Base-by-base conservation (phyloP, 2,888 invertebrate genomes). In the Pimpla rufipes region DNA sequence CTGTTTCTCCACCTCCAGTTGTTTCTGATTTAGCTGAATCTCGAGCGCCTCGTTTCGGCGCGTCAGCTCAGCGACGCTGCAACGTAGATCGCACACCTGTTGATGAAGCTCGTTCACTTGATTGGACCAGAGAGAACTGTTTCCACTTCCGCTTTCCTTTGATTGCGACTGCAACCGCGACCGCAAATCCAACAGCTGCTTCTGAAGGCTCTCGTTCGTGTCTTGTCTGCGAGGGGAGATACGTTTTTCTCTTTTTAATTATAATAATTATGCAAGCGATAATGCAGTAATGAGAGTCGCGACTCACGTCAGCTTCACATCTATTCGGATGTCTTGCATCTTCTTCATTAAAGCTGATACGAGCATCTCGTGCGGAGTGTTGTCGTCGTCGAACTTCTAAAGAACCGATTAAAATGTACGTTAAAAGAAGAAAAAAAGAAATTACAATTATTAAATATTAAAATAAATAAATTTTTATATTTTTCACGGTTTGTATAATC, bases 1-100 rank as follows among this genome's bases (percentile, higher is more conserved):
- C 87, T 95, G 95, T 73, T 95, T 94, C 71, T 95, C 95, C 10
- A 96, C 90, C 81, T 95, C 94, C 75, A 94, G 94, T 45, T 95
- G 95, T 85, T 94, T 95, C 85, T 95, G 94, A 7, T 94, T 90
- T 76, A 96, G 89, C 50, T 91, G 86, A 68, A 94, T 94, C n/a
- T 94, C 92, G 55, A 95, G 88, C 68, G 94, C 94, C 74, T 94
- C 94, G 73, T 95, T 95, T 37, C 92, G 94, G 67, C 93, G 93
- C 2, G 91, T 93, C 0, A 93, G 88, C 59, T 95, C 94, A 45
- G 94, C 87, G n/a, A 95, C 90, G 64, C 88, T 93, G 91, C 94
- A 93, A 80, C 93, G 93, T 10, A 95, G 88, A 83, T 93, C 94
- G 90, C 94, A 93, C 68, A 95, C 93, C 93, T 95, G 88, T 66